These are phyloP conservation scores for Pogona vitticeps DNA, from an alignment of 2,113 vertebrate genomes.

Conservation along the genomic window DNA sequence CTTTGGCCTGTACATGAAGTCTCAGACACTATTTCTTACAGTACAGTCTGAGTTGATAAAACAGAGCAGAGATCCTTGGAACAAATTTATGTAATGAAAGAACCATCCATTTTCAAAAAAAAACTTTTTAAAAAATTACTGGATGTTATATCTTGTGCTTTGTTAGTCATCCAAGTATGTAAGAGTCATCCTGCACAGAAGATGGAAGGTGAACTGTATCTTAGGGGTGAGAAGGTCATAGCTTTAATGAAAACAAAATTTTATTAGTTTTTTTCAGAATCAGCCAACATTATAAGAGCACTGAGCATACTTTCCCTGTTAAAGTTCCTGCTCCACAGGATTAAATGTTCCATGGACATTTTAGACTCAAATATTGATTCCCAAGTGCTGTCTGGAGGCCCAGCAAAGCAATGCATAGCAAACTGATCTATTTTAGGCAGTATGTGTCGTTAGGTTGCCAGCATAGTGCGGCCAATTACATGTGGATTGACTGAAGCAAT, in stretches of 20 bases:
- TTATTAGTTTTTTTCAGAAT: conserved; percentile 52
- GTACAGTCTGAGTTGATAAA: conserved; percentile 49
- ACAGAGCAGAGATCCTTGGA: conserved; percentile 48
- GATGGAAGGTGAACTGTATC: conserved; percentile 29
- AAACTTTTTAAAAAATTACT: conserved; percentile 47
- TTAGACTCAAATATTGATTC: background rate
- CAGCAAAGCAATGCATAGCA: background rate
- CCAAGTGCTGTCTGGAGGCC: background rate
- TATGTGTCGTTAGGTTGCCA: background rate
- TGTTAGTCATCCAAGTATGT: conserved; percentile 59
- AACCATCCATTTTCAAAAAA: conserved; percentile 29
- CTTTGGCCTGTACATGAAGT: background rate
- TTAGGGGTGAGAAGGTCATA: conserved; percentile 11
- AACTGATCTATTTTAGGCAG: background rate
- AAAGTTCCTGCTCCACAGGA: background rate
- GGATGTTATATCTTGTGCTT: conserved; percentile 56
- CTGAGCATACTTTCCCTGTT: background rate
- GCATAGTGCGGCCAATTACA: background rate
- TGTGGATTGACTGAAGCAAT: background rate
- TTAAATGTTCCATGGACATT: conserved; percentile 8
- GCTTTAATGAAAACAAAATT: conserved; percentile 46
- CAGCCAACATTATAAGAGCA: background rate
- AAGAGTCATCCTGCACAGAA: conserved; percentile 41
- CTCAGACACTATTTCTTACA: conserved; percentile 11
- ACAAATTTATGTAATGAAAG: conserved; percentile 46